Evolutionary conservation across 2,113 vertebrate species (phyloP), one percentile per base, ranked within the genome.

Genomic region (Tylochromis polylepis): DNA sequence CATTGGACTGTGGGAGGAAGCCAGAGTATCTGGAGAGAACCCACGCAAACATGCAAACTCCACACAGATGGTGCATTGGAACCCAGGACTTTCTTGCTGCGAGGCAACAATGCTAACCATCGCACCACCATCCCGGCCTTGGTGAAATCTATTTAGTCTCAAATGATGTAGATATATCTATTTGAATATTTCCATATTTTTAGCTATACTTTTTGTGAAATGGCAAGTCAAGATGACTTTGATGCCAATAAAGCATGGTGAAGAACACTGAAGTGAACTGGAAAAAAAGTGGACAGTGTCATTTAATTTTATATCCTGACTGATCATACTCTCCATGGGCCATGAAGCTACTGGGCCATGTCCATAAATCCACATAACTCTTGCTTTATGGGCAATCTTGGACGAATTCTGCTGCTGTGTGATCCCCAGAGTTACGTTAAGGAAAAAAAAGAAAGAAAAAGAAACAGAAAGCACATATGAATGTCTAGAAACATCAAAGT

Each of bases 41-140:
- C 34, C 0, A 38, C 2, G 0, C 60, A 0, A 34, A 38, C 36
- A 36, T 36, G 60, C 31, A 65, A 36, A 65, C 60, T 0, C 31
- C 60, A 38, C 60, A n/a, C 20, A 67, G 11, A 11, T 65, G 34
- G 60, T 65, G 34, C 18, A 38, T 8, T 65, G 60, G 60, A 38
- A 38, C 6, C 11, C 6, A 0, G 60, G 38, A 65, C 60, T 20
- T 22, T 65, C 34, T 65, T 65, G 60, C 60, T 65, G 20, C 22
- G 60, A 65, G 2, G 60, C 4, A 22, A 14, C 60, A 38, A 34
- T 65, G 20, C 20, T 65, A 5, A 38, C 20, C 60, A 38, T 65
- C 8, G 20, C 60, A 65, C 60, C 60, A 38, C 11, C 11, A 67
- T 14, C 0, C 2, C 38, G 20, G 38, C 34, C 60, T 65, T 38